Percentiles rank a stretch among this genome's conserved stretches.
These are phyloP conservation scores for Diplosoma virens DNA, from an alignment of 23 tunicate species.

Conservation along the genomic window DNA sequence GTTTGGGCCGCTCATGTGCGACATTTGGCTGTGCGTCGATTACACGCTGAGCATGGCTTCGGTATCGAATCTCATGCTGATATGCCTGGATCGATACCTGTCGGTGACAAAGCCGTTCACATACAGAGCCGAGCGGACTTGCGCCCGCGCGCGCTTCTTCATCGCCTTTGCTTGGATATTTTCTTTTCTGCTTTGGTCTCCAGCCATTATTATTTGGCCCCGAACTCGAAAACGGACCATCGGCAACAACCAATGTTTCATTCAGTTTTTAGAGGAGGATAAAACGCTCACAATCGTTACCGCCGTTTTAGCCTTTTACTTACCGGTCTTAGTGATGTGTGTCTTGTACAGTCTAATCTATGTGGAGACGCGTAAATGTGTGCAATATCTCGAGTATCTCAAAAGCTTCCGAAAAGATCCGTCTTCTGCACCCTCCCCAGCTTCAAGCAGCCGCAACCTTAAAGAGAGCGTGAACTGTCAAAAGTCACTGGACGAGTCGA, in stretches of 20 bases:
- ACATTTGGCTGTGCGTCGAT: conserved; percentile 86
- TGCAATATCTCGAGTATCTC: conserved; percentile 77
- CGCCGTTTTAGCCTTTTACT: conserved; percentile 81
- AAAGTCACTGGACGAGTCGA: neutral
- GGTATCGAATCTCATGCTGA: conserved; percentile 79
- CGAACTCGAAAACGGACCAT: conserved; percentile 29
- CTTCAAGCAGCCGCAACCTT: neutral
- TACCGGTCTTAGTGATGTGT: conserved; percentile 76
- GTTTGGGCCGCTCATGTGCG: conserved; percentile 61
- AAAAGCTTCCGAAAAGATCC: conserved; percentile 49
- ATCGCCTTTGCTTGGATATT: conserved; percentile 82
- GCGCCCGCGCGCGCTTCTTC: conserved; percentile 54
- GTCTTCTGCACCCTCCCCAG: conserved; percentile 16
- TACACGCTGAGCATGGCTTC: conserved; percentile 96
- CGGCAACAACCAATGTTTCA: conserved; percentile 35
- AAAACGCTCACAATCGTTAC: conserved; percentile 68
- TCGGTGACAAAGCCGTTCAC: conserved; percentile 86
- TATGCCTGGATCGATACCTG: conserved; percentile 82
- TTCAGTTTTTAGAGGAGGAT: conserved; percentile 73
- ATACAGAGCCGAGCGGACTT: conserved; percentile 70
- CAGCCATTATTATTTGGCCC: conserved; percentile 86
- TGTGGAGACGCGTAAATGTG: conserved; percentile 75
- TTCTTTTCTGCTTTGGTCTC: conserved; percentile 82
- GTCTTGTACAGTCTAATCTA: conserved; percentile 72
- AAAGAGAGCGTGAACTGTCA: neutral